Percentiles rank a stretch among this genome's conserved stretches.
Conservation (phyloP, 2,797 vertebrate genomes). For the Siniperca obscura region DNA sequence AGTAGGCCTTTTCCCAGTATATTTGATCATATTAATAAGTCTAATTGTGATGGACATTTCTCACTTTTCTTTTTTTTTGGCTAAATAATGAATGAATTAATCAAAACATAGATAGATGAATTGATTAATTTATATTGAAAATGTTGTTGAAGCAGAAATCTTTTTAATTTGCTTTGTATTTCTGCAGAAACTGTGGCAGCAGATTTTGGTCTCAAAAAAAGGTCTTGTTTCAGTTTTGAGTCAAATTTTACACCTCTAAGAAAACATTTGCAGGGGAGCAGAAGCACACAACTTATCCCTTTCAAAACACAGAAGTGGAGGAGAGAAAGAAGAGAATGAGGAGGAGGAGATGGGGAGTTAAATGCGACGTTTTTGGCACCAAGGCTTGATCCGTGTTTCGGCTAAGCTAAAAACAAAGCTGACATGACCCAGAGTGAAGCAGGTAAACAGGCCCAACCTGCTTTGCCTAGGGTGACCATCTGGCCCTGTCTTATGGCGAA, state of each 20-base stretch:
- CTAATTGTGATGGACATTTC: too few species aligned
- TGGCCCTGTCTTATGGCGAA: conserved; percentile 82
- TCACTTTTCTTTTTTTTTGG: too few species aligned
- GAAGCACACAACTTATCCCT: conserved; percentile 18
- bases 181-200: not conserved
- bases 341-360: conserved; percentile 45
- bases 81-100: not conserved
- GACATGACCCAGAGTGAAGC: conserved; percentile 85
- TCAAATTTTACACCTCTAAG: conserved; percentile 8
- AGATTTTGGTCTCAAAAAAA: not conserved
- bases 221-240: not conserved
- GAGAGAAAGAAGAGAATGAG: not conserved
- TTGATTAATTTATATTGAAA: not conserved
- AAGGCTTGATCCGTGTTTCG: conserved; percentile 76
- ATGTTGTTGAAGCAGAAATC: accelerated
- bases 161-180: not conserved
- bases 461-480: conserved; percentile 87
- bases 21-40: too few species aligned
- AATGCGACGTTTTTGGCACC: conserved; percentile 73
- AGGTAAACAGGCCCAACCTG: conserved; percentile 87
- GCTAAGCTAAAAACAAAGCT: conserved; percentile 83
- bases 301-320: conserved; percentile 20
- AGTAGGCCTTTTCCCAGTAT: too few species aligned
- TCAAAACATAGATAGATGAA: not conserved
- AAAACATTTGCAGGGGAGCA: conserved; percentile 7